Percentiles rank a stretch among this genome's conserved stretches.
Evolutionary conservation across 2,113 vertebrate species (phyloP).

Genomic region (Progne subis): DNA sequence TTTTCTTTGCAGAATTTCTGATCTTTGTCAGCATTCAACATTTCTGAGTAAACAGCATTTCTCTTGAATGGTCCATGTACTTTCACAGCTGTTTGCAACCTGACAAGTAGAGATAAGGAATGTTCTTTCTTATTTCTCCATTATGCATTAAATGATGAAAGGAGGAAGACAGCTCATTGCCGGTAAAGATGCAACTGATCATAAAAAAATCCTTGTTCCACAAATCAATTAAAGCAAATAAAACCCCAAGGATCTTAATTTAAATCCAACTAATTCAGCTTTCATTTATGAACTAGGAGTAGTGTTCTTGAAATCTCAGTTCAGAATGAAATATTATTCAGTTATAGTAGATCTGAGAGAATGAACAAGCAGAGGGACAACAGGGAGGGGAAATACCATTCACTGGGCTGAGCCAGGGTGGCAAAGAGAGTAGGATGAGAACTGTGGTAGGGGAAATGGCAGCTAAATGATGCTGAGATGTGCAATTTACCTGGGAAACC

Average conservation of each 20-base stretch:
- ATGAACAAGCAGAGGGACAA: neutral
- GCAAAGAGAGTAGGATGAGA: neutral
- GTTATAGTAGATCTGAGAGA: neutral
- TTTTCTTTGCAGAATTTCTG: neutral
- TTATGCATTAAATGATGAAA: neutral
- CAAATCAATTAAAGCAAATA: neutral
- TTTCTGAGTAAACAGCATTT: neutral
- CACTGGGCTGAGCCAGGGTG: neutral
- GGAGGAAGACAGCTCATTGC: neutral
- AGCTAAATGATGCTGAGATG: neutral
- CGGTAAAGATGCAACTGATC: neutral
- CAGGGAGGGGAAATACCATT: accelerated
- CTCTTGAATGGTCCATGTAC: neutral
- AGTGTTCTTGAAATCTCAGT: neutral
- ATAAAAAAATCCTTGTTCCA: neutral
- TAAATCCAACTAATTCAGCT: neutral
- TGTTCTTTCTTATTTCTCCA: neutral
- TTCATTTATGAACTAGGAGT: neutral
- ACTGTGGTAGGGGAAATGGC: neutral
- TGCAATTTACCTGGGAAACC: neutral
- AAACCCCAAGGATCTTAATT: neutral
- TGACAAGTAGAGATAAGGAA: neutral
- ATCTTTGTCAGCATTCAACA: neutral
- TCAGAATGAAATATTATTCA: neutral
- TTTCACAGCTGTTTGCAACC: neutral